phyloP scores from a whole-genome alignment of 37 sponge, comb jelly and placozoan species.

The Cliona cf. orientalis region DNA sequence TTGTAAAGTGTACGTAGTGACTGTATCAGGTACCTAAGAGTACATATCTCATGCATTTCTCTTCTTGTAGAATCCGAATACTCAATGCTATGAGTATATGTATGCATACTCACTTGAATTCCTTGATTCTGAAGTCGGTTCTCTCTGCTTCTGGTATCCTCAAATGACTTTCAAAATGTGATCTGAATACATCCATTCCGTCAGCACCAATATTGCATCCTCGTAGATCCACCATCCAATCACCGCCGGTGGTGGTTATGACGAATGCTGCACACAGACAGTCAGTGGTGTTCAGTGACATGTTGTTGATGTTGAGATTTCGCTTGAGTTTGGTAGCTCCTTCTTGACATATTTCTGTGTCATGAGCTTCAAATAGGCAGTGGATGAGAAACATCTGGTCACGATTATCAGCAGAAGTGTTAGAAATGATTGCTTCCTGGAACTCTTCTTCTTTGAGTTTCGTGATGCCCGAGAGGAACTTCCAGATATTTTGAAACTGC shows the following conservation, averaged over 20 bases:
- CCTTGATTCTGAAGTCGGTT: constrained; percentile 6
- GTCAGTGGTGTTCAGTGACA: constrained; percentile 37
- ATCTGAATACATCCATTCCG: constrained; percentile 25
- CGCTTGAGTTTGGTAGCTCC: constrained; percentile 7
- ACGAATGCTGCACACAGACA: constrained; percentile 41
- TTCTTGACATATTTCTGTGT: not conserved
- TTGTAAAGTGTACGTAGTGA: too few relatives aligned
- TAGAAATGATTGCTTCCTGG: not conserved
- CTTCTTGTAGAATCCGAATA: too few relatives aligned
- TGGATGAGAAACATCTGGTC: constrained; percentile 37
- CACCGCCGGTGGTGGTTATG: constrained; percentile 9
- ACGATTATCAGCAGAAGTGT: not conserved
- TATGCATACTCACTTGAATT: not conserved
- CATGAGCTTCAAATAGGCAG: constrained; percentile 44
- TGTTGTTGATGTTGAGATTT: constrained; percentile 17
- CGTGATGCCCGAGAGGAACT: constrained; percentile 31
- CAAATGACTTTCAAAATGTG: not conserved
- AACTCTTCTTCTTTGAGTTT: constrained; percentile 22
- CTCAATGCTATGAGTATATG: too few relatives aligned
- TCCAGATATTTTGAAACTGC: constrained; percentile 53
- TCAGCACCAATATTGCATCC: constrained; percentile 36
- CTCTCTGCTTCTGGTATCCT: not conserved
- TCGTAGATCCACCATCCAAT: constrained; percentile 26
- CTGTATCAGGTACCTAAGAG: too few relatives aligned
- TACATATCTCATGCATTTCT: too few relatives aligned